Conservation (phyloP, 2,113 vertebrate genomes). For the Nycticebus coucang region DNA sequence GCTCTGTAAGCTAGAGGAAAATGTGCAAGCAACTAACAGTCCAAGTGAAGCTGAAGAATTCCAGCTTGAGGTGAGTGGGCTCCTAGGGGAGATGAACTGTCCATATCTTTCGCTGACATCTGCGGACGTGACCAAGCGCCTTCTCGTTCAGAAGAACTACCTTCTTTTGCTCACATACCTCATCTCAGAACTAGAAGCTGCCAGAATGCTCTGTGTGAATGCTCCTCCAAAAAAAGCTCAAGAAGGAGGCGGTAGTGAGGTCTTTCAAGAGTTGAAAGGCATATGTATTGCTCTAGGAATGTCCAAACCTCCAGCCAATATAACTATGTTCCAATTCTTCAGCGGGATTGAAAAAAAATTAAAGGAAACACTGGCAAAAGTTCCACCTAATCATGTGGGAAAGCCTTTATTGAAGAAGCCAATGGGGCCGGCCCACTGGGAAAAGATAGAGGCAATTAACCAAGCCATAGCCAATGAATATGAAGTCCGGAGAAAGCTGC, state of each 20-base stretch:
- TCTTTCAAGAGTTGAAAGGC: conserved; percentile 96
- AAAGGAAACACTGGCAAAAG: conserved; percentile 95
- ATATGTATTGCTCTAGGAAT: conserved; percentile 98
- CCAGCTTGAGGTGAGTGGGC: conserved; percentile 97
- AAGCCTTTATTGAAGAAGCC: conserved; percentile 93
- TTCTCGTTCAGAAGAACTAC: conserved; percentile 94
- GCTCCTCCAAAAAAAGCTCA: conserved; percentile 91
- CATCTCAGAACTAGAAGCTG: conserved; percentile 97
- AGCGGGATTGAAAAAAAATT: conserved; percentile 99
- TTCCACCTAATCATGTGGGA: conserved; percentile 93
- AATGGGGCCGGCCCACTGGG: conserved; percentile 96
- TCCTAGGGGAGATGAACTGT: conserved; percentile 95
- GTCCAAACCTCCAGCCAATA: conserved; percentile 98
- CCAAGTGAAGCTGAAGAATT: conserved; percentile 95
- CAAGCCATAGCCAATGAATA: conserved; percentile 97
- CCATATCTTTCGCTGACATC: conserved; percentile 92
- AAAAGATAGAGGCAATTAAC: conserved; percentile 98
- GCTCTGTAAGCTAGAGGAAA: conserved; percentile 95
- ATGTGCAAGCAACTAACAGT: conserved; percentile 97
- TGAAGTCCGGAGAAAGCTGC: conserved; percentile 96
- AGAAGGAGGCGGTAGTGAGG: conserved; percentile 92
- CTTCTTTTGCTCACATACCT: conserved; percentile 96
- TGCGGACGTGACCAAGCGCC: conserved; percentile 94
- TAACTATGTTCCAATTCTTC: conserved; percentile 99
- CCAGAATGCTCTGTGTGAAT: conserved; percentile 95